Conservation (phyloP, 2,797 vertebrate genomes). For the Hippopotamyrus pictus region DNA sequence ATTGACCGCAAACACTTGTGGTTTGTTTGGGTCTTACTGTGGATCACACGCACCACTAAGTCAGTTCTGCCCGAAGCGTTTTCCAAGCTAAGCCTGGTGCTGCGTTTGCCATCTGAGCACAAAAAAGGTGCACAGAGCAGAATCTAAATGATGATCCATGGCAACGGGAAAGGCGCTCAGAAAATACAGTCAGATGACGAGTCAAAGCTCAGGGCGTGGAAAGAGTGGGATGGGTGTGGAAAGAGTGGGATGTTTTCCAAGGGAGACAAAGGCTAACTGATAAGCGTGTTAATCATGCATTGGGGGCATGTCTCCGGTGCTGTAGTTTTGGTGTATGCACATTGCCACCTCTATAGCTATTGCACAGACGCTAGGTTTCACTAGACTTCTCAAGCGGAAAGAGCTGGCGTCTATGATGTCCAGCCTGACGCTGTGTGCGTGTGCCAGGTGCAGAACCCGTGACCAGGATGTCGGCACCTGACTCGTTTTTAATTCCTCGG, state of each 20-base stretch:
- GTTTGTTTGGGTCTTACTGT: not conserved
- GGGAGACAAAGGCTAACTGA: constrained; percentile 2
- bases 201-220: not conserved
- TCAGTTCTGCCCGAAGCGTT: not conserved
- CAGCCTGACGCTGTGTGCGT: not conserved
- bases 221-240: not conserved
- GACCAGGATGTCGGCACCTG: not conserved
- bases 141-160: not conserved
- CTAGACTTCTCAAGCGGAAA: not conserved
- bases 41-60: not conserved
- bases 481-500: not conserved
- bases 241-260: not conserved
- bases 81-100: not conserved
- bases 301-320: not conserved
- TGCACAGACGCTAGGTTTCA: not conserved
- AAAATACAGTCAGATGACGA: not conserved
- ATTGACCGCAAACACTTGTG: not conserved
- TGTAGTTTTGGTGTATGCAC: not conserved
- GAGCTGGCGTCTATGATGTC: not conserved
- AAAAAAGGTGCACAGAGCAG: not conserved
- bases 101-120: not conserved
- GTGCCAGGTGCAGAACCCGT: not conserved
- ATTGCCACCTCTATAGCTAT: not conserved
- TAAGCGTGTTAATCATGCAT: not conserved
- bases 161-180: not conserved